Evolutionary conservation across 2,888 invertebrate genomes (phyloP).

Genomic region (Andrena praecox): DNA sequence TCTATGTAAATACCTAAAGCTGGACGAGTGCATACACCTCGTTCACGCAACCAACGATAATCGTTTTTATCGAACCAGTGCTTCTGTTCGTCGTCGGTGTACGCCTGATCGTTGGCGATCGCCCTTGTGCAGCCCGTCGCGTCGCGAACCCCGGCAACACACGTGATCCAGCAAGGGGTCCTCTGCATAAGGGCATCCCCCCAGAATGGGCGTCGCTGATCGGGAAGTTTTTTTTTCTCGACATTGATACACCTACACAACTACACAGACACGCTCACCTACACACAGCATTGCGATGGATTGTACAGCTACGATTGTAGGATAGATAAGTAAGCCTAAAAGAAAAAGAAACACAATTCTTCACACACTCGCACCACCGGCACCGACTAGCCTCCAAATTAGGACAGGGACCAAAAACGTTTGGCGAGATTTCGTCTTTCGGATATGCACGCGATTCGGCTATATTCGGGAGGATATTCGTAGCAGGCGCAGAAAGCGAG

Average conservation of each 20-base stretch:
- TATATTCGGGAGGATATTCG: constrained; percentile 39
- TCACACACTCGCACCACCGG: constrained; percentile 75
- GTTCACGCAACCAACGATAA: constrained; percentile 83
- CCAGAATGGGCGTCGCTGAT: constrained; percentile 73
- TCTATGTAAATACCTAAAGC: constrained; percentile 82
- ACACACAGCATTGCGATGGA: constrained; percentile 81
- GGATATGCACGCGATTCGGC: constrained; percentile 25
- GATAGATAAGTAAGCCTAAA: constrained; percentile 75
- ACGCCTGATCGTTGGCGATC: constrained; percentile 61
- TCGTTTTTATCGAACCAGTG: constrained; percentile 82
- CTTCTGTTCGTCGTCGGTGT: constrained; percentile 79
- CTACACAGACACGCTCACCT: constrained; percentile 72
- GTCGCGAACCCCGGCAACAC: not conserved
- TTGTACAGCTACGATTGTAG: constrained; percentile 79
- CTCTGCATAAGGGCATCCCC: constrained; percentile 36
- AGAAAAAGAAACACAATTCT: constrained; percentile 70
- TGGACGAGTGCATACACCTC: constrained; percentile 79
- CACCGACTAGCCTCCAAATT: constrained; percentile 77
- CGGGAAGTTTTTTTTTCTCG: constrained; percentile 80
- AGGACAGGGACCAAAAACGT: constrained; percentile 79
- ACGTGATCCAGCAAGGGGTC: not conserved
- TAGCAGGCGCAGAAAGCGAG: constrained; percentile 26
- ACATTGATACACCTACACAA: constrained; percentile 71
- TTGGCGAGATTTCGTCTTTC: constrained; percentile 33
- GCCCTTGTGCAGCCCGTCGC: constrained; percentile 32